phyloP scores from a whole-genome alignment of 2,797 vertebrate genomes.

The Halcyon leucocephala region DNA sequence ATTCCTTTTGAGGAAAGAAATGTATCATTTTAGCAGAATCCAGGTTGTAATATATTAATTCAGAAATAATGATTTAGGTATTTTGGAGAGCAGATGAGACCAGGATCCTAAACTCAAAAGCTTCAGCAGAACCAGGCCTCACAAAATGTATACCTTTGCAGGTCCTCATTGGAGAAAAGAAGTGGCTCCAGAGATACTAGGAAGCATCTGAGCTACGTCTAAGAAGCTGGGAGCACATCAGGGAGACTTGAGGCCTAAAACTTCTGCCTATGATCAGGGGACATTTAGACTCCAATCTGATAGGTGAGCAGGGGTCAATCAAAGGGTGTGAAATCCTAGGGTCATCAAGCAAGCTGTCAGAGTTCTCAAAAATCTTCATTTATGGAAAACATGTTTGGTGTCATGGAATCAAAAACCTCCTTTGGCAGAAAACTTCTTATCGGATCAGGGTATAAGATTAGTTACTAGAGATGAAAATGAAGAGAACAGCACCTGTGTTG shows the following conservation, averaged over 20 bases:
- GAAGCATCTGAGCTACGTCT: not conserved
- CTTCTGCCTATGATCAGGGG: not conserved
- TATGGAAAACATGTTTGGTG: not conserved
- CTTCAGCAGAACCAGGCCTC: not conserved
- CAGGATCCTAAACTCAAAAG: not conserved
- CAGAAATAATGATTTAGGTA: not conserved
- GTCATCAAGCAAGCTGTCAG: not conserved
- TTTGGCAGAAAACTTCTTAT: not conserved
- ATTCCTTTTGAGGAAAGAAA: not conserved
- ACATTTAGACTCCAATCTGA: not conserved
- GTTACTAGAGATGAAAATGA: not conserved
- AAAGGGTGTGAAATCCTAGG: not conserved
- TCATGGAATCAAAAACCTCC: not conserved
- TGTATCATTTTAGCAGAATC: not conserved
- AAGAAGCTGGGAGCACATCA: not conserved
- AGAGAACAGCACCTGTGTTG: not conserved
- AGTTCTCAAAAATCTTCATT: not conserved
- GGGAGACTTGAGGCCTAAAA: not conserved
- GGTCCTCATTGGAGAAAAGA: not conserved
- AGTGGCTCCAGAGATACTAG: not conserved
- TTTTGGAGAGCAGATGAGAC: not conserved
- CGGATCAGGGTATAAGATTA: not conserved
- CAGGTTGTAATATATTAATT: not conserved
- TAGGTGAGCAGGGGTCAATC: not conserved
- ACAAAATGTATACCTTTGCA: not conserved